phyloP scores from a whole-genome alignment of 2,113 vertebrate genomes.

The Elachura formosa region DNA sequence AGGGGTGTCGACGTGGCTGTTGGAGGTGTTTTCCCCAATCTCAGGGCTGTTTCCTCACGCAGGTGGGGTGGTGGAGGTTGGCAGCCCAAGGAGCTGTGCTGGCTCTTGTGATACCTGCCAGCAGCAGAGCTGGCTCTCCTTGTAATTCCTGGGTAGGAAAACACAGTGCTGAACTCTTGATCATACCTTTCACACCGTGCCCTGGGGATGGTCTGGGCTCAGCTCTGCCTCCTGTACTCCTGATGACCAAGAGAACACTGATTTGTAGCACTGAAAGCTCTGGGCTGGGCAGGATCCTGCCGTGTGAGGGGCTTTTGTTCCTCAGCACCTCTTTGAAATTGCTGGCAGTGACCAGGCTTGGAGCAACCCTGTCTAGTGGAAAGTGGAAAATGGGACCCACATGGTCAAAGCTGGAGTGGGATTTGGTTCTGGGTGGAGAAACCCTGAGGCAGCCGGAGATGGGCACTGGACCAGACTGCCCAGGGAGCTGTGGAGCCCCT shows the following conservation, averaged over 20 bases:
- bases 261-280: background rate
- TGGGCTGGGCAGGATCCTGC: background rate
- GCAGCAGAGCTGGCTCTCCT: background rate
- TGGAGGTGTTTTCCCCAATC: background rate
- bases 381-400: accelerated
- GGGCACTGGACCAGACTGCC: background rate
- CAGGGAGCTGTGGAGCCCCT: background rate
- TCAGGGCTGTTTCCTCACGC: background rate
- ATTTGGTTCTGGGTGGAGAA: background rate
- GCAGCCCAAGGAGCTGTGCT: background rate
- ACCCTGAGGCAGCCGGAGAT: accelerated
- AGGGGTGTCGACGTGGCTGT: accelerated
- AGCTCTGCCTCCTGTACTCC: background rate
- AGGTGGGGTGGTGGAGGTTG: background rate
- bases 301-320: accelerated
- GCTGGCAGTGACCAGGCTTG: too few species aligned
- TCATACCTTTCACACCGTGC: accelerated
- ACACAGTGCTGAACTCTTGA: accelerated
- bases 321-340: too few species aligned
- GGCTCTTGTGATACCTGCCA: background rate
- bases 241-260: accelerated
- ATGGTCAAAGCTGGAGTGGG: background rate
- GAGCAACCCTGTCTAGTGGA: too few species aligned
- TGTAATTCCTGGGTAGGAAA: background rate
- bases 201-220: background rate